Conservation (phyloP, 2,113 vertebrate genomes). For the Perca fluviatilis region DNA sequence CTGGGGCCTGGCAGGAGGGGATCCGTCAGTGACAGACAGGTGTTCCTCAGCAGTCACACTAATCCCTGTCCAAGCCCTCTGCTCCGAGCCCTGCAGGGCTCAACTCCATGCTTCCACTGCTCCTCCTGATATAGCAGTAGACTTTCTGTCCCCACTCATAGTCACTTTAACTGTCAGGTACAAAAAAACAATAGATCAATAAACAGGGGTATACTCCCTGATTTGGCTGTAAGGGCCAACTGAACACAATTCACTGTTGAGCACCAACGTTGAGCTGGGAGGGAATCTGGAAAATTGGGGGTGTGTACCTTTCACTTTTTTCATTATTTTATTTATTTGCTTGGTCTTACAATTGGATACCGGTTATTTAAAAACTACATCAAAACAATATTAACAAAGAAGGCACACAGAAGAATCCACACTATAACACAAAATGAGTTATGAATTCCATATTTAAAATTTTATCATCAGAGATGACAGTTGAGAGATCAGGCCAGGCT, state of each 20-base stretch:
- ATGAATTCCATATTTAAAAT: constrained; percentile 5
- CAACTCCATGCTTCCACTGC: constrained; percentile 42
- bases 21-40: constrained; percentile 83
- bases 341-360: not conserved
- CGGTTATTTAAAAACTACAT: not conserved
- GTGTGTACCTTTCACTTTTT: not conserved
- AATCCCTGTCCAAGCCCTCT: constrained; percentile 70
- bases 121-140: constrained; percentile 55
- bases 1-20: constrained; percentile 66
- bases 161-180: constrained; percentile 24
- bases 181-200: not conserved
- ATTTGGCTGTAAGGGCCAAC: not conserved
- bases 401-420: not conserved
- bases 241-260: not conserved
- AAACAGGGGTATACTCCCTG: not conserved
- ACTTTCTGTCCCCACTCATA: constrained; percentile 38
- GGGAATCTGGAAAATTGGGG: not conserved
- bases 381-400: not conserved
- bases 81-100: constrained; percentile 63
- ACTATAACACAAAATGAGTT: not conserved
- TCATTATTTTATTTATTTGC: not conserved
- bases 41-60: constrained; percentile 76
- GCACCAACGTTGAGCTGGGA: not conserved
- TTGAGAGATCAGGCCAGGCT: constrained; percentile 52
- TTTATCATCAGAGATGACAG: constrained; percentile 31